Evolutionary conservation across 2,113 vertebrate species (phyloP).

Genomic region (Myotis lucifugus): DNA sequence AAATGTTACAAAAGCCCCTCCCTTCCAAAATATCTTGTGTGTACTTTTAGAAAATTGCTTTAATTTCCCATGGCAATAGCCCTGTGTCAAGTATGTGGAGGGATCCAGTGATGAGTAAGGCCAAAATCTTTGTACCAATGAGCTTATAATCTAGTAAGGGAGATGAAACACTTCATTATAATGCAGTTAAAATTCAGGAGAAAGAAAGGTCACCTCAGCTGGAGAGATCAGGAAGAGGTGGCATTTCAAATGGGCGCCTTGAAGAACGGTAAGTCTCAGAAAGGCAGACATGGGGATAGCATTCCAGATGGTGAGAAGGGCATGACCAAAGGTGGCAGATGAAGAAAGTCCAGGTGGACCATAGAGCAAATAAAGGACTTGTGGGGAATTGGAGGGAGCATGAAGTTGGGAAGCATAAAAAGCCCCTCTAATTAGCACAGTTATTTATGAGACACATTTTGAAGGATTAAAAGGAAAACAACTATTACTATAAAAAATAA

Average conservation of each 20-base stretch:
- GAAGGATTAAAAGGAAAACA: background rate
- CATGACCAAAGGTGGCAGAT: background rate
- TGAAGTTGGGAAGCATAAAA: background rate
- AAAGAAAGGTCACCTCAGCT: background rate
- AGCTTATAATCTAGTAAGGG: background rate
- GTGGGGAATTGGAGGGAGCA: background rate
- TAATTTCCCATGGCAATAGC: background rate
- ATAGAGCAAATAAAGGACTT: background rate
- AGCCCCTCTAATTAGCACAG: background rate
- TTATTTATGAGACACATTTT: constrained; percentile 14
- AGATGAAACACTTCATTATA: background rate
- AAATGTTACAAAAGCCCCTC: no score
- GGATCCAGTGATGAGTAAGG: background rate
- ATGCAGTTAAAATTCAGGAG: constrained; percentile 8
- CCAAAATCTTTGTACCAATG: background rate
- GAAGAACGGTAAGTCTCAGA: background rate
- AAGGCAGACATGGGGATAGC: constrained; percentile 24
- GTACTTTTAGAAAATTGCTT: background rate
- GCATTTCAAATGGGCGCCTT: constrained; percentile 30
- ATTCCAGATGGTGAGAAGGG: constrained; percentile 23
- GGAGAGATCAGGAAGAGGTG: background rate
- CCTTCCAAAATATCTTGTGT: background rate
- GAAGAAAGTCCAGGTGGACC: background rate
- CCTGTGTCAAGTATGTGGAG: background rate
- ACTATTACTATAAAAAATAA: constrained; percentile 21